Evolutionary conservation across 2,888 invertebrate genomes (phyloP).

Genomic region (Melipona beecheii): DNA sequence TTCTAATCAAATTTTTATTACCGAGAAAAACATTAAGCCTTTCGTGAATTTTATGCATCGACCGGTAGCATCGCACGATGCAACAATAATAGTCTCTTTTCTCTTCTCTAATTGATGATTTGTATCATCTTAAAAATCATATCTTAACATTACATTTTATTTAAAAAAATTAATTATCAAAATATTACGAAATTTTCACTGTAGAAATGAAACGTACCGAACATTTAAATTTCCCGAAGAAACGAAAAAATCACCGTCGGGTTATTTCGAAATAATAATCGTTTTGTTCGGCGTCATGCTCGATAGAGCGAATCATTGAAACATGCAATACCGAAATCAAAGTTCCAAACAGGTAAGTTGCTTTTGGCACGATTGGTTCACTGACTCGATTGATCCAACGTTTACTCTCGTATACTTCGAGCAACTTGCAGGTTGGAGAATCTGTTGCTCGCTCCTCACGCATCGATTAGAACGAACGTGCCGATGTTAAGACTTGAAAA

Average conservation of each 20-base stretch:
- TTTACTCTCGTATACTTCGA: background rate
- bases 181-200: background rate
- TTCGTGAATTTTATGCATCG: background rate
- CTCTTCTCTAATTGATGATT: background rate
- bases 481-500: background rate
- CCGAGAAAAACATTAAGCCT: background rate
- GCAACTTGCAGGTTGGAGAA: background rate
- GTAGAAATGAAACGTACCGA: background rate
- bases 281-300: background rate
- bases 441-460: background rate
- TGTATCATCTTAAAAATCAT: background rate
- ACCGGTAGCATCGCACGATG: background rate
- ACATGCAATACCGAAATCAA: background rate
- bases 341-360: constrained; percentile 1
- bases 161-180: background rate
- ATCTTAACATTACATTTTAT: background rate
- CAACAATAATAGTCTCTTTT: background rate
- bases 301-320: background rate
- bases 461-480: background rate
- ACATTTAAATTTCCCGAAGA: background rate
- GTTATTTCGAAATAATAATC: background rate
- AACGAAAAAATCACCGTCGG: background rate
- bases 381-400: constrained; percentile 7
- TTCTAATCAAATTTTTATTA: constrained; percentile 5
- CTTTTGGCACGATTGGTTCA: background rate